phyloP scores from a whole-genome alignment of 2,113 vertebrate genomes.

The Bubo scandiacus region DNA sequence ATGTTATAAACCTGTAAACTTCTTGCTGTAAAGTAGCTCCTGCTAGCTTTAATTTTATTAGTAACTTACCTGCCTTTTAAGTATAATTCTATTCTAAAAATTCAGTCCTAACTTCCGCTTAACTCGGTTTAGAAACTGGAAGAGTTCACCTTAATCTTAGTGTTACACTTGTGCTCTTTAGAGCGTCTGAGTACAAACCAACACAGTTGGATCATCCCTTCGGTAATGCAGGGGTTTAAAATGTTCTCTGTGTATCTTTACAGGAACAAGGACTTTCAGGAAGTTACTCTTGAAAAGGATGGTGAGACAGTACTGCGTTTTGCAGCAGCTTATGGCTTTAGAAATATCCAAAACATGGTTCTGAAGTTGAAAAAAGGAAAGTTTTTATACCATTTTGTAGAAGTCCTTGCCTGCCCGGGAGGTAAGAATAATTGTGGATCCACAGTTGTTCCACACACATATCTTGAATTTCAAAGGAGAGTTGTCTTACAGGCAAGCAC shows the following conservation, averaged over 20 bases:
- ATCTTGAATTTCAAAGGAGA: not conserved
- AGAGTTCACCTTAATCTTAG: not conserved
- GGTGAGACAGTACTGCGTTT: constrained; percentile 91
- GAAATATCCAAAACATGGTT: constrained; percentile 93
- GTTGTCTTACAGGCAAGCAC: not conserved
- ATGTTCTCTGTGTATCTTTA: not conserved
- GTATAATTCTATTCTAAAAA: not conserved
- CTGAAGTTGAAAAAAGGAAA: constrained; percentile 89
- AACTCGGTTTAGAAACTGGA: not conserved
- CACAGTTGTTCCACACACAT: accelerated
- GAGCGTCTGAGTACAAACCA: not conserved
- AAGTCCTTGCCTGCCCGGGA: constrained; percentile 94
- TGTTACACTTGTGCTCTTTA: not conserved
- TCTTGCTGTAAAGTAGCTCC: not conserved
- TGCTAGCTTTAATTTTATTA: not conserved
- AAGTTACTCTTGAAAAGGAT: constrained; percentile 89
- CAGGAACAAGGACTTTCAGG: constrained; percentile 97
- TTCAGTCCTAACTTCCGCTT: not conserved
- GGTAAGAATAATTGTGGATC: constrained; percentile 72
- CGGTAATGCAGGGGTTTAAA: not conserved
- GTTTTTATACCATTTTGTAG: constrained; percentile 90
- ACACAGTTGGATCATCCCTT: not conserved
- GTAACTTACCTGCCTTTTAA: not conserved
- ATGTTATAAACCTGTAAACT: not conserved
- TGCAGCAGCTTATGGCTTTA: constrained; percentile 91